Evolutionary conservation across 1,140 invertebrate genomes (phyloP).

Genomic region (Ylistrum balloti): DNA sequence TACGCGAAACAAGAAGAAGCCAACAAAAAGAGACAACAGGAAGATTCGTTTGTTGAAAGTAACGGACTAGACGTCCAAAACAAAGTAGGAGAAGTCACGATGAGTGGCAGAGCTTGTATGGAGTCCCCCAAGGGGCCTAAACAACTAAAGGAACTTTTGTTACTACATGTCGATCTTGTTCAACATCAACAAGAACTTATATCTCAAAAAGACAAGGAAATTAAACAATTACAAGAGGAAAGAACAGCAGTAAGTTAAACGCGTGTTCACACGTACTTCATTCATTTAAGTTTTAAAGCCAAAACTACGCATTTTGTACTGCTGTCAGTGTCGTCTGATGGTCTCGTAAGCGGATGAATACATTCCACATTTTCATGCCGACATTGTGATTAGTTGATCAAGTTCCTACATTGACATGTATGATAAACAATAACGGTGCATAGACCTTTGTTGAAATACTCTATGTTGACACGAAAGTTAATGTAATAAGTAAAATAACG

Average conservation of each 20-base stretch:
- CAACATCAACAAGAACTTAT: conserved; percentile 73
- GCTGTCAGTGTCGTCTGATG: background rate
- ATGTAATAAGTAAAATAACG: no score
- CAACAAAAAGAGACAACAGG: conserved; percentile 37
- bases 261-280: no score
- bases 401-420: background rate
- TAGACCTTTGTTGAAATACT: no score
- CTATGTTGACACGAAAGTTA: no score
- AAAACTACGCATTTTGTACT: no score
- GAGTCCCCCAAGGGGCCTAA: conserved; percentile 50
- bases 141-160: conserved; percentile 70
- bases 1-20: conserved; percentile 67
- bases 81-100: background rate
- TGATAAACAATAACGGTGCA: background rate
- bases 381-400: background rate
- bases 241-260: conserved; percentile 66
- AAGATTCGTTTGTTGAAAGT: conserved; percentile 50
- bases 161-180: conserved; percentile 72
- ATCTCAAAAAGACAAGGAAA: conserved; percentile 70
- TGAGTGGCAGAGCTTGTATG: background rate
- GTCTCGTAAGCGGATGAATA: background rate
- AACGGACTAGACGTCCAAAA: conserved; percentile 54
- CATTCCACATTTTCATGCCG: background rate
- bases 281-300: no score
- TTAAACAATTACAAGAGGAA: conserved; percentile 63